Evolutionary conservation across 1,140 invertebrate genomes (phyloP), one percentile per base, ranked within the genome.

Genomic region (Cyclargus thomasi): DNA sequence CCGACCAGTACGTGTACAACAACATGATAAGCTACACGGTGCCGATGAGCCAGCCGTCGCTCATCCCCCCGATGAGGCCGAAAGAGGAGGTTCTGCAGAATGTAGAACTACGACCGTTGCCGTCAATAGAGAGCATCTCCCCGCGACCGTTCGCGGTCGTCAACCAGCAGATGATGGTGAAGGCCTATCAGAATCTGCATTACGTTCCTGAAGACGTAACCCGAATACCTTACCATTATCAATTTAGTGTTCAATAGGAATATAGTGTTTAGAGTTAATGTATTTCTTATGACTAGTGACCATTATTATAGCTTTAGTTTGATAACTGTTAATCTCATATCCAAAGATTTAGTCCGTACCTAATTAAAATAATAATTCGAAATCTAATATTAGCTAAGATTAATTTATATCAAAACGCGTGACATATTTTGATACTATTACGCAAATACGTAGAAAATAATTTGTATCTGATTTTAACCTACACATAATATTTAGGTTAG

Each of bases 161-260:
- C 11, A 91, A 91, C 64, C 90, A 91, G 70, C 90, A 91, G 69
- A 90, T 90, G 81, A 90, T 91, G 86, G 85, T 91, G 67, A 91
- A 90, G 67, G 90, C 90, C 0, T 91, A 90, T 53, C 90, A 90
- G 47, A 90, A 91, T 65, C 70, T 90, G 62, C 88, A 90, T 63
- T 90, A 88, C 29, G 86, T 87, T 1, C 82, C 86, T 16, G 76
- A 81, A 63, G 88, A 90, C 17, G 84, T 90, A 1, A 75, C 85
- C 1, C 83, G 88, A 71, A 85, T 90, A 64, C 85, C 85, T 0
- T 90, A 90, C 21, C 84, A 86, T 63, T 88, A 90, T 70, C 82
- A 86, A 22, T 90, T 86, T 67, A 87, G 85, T 64, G 85, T 88
- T 65, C 85, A 88, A 65, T 88, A 90, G 72, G 8, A 74, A 17